These are phyloP conservation scores for Zeus faber DNA, from an alignment of 2,113 vertebrate species.

Conservation along the genomic window DNA sequence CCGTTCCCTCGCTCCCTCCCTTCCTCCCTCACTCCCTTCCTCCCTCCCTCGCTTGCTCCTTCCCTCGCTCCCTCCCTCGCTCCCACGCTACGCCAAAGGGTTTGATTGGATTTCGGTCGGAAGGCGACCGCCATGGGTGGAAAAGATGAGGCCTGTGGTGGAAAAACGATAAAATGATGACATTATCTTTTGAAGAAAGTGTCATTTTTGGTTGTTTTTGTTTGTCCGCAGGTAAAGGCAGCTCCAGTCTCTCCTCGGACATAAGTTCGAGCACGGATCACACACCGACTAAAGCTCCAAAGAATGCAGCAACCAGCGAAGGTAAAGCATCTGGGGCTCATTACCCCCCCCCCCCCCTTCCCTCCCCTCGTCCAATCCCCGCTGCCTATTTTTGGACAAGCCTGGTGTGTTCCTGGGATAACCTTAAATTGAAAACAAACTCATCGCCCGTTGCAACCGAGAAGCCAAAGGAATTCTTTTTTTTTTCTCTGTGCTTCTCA, in stretches of 20 bases:
- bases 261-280: constrained; percentile 99
- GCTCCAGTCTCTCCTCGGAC: constrained; percentile 99
- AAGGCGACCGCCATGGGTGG: too few species aligned
- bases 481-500: background rate
- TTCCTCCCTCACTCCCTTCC: too few species aligned
- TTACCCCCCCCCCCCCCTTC: constrained; percentile 64
- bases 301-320: constrained; percentile 97
- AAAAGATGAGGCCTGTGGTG: too few species aligned
- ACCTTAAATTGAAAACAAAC: constrained; percentile 71
- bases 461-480: constrained; percentile 48
- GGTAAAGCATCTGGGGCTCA: constrained; percentile 87
- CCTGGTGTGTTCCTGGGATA: constrained; percentile 61
- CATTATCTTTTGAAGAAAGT: background rate
- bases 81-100: too few species aligned
- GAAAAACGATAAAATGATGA: background rate
- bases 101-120: too few species aligned
- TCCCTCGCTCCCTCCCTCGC: too few species aligned
- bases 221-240: constrained; percentile 89
- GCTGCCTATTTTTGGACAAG: constrained; percentile 72
- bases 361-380: constrained; percentile 18
- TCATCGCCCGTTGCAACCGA: constrained; percentile 46
- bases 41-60: too few species aligned
- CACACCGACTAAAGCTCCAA: constrained; percentile 92
- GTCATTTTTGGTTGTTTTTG: constrained; percentile 15
- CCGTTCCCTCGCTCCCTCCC: too few species aligned